Base-by-base conservation (phyloP, 2,113 vertebrate species). In the Chauna torquata region DNA sequence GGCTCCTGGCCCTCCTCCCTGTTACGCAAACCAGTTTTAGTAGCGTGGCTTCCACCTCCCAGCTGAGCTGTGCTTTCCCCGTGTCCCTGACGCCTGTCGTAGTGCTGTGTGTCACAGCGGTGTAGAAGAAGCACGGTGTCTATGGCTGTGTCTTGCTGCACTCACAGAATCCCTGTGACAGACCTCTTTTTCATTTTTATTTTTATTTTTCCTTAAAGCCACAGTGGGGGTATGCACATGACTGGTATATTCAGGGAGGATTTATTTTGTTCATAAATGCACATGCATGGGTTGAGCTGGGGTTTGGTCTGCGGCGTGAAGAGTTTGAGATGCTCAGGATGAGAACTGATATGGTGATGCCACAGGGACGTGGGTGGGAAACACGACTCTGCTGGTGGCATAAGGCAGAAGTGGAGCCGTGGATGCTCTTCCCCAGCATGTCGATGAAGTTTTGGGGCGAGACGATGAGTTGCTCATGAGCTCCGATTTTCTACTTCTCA, bases 271-370 rank as follows among this genome's bases (percentile, higher is more conserved):
- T 88, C 54, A 38, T 76, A 85, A 65, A 30, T 7, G 32, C 50
- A 12, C 2, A 0, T 32, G 45, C 9, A 27, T 40, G 12, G 1
- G 0, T 69, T 0, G 0, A 90, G 75, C 36, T 0, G 1, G 69
- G 2, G 3, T 74, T 90, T 80, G 78, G 55, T 57, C 59, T 0
- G 3, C 45, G 4, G 57, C 49, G 58, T 61, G 16, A 49, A 75
- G 59, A 32, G 36, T 58, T 87, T 38, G 90, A 76, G 59, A 47
- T 77, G 40, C 47, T 94, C 92, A 50, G 84, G 77, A 57, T 81
- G 58, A 76, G 82, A 52, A 76, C 9, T 34, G 75, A 9, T 75
- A 16, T 2, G 40, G 68, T 0, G 3, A 16, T 82, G 57, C 66
- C 49, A 68, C 55, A 84, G 28, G 52, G 70, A 28, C 78, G 69